Conservation (phyloP, 2,797 vertebrate species). For the Spinus pinus region DNA sequence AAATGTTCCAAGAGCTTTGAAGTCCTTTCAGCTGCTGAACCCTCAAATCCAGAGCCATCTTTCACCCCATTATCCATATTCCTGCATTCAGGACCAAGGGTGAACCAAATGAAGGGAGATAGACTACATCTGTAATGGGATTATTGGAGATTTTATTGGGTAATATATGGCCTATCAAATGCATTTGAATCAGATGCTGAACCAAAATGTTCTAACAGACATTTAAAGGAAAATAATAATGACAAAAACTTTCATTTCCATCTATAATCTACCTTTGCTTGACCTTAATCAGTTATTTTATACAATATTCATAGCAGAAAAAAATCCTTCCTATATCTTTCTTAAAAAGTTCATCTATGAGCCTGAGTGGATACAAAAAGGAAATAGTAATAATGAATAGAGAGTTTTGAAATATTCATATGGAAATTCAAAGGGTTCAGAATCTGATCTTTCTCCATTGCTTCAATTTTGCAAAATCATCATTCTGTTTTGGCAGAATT, state of each 20-base stretch:
- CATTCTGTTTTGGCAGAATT: background rate
- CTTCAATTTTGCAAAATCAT: conserved; percentile 4
- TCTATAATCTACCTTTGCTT: conserved; percentile 53
- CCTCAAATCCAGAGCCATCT: background rate
- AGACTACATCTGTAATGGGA: background rate
- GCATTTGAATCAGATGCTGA: background rate
- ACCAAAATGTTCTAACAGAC: background rate
- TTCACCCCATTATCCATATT: background rate
- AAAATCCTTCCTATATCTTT: conserved; percentile 19
- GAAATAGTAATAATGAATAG: conserved; percentile 28
- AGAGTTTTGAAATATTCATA: conserved; percentile 27
- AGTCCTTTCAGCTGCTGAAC: background rate
- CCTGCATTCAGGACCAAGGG: background rate
- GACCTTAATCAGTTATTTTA: conserved; percentile 45
- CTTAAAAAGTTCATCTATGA: conserved; percentile 4
- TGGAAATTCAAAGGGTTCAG: conserved; percentile 8
- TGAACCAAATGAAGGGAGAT: background rate
- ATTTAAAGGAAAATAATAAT: conserved; percentile 46
- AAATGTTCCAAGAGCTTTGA: background rate
- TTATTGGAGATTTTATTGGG: conserved; percentile 22
- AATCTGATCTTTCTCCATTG: background rate
- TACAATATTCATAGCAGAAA: conserved; percentile 54
- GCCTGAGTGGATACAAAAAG: background rate
- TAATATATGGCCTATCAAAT: conserved; percentile 24
- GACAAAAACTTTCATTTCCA: conserved; percentile 39